A percentile compares a stretch with the other conserved stretches of the same genome.
phyloP scores from a whole-genome alignment of 1,140 invertebrate species.

The Pseudomyrmex cubaensis region DNA sequence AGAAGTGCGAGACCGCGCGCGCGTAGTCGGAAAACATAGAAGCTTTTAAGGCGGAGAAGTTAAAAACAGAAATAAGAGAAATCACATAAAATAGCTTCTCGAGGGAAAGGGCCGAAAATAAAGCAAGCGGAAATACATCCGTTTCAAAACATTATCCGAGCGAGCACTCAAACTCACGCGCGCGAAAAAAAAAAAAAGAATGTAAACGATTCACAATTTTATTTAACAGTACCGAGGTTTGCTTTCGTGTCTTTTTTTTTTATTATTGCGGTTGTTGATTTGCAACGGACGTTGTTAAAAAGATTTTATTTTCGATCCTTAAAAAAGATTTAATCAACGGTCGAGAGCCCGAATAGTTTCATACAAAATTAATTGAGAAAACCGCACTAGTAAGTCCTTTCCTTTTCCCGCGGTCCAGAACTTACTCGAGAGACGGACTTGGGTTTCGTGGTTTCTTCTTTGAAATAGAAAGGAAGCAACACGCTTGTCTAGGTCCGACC shows the following conservation, averaged over 20 bases:
- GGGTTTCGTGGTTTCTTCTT: constrained; percentile 65
- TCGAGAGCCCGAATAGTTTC: not conserved
- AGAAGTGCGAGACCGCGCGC: not conserved
- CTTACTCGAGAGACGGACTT: constrained; percentile 47
- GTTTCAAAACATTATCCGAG: constrained; percentile 46
- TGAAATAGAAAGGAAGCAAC: constrained; percentile 38
- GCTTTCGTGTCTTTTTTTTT: too few species aligned
- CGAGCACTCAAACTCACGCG: constrained; percentile 30
- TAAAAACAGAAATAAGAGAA: constrained; percentile 51
- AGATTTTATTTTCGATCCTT: not conserved
- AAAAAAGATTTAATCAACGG: too few species aligned
- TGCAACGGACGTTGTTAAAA: not conserved
- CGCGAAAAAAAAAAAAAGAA: not conserved
- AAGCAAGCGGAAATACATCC: constrained; percentile 39
- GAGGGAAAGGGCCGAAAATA: constrained; percentile 30
- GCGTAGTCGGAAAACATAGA: constrained; percentile 19
- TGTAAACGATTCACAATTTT: constrained; percentile 43
- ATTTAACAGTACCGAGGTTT: not conserved
- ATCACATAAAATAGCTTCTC: constrained; percentile 41
- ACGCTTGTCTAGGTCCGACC: constrained; percentile 14
- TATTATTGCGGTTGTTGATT: too few species aligned
- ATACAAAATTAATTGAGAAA: constrained; percentile 66
- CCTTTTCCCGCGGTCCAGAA: constrained; percentile 31
- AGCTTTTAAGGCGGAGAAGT: constrained; percentile 34
- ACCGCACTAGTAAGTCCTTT: constrained; percentile 12